A percentile compares a stretch with the other conserved stretches of the same genome.
Evolutionary conservation across 2,888 invertebrate genomes (phyloP).

Genomic region (Megaustenia siamemsis): DNA sequence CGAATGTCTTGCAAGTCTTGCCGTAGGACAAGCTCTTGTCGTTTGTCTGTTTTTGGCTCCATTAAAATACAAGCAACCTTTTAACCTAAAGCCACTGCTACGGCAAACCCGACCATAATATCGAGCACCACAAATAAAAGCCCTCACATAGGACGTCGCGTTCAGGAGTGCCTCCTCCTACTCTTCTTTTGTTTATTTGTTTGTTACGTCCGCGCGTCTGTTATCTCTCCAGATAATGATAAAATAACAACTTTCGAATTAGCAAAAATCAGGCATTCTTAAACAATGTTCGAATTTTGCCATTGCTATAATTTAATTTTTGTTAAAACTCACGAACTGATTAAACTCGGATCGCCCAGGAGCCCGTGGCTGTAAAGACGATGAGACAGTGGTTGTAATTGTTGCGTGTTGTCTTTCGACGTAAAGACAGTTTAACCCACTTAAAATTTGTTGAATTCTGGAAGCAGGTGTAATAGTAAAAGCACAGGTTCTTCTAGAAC

Average conservation of each 20-base stretch:
- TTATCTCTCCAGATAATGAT: background rate
- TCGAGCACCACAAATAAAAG: background rate
- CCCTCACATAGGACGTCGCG: background rate
- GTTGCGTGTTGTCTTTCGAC: background rate
- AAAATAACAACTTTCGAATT: conserved; percentile 15
- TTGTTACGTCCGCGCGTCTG: background rate
- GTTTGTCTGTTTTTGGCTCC: background rate
- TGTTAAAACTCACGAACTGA: too few relatives aligned
- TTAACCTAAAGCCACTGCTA: background rate
- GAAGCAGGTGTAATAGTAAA: conserved; percentile 4
- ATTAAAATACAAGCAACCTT: background rate
- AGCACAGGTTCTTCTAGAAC: background rate
- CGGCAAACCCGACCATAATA: background rate
- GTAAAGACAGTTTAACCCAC: background rate
- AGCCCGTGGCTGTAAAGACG: background rate
- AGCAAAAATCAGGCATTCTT: background rate
- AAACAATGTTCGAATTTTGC: background rate
- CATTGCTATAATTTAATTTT: background rate
- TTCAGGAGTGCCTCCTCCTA: background rate
- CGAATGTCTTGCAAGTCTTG: background rate
- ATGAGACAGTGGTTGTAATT: background rate
- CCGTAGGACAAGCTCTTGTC: background rate
- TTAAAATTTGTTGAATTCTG: background rate
- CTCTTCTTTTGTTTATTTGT: background rate
- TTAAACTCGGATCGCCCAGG: background rate